phyloP scores from a whole-genome alignment of 2,113 vertebrate species.

The Clupea harengus region DNA sequence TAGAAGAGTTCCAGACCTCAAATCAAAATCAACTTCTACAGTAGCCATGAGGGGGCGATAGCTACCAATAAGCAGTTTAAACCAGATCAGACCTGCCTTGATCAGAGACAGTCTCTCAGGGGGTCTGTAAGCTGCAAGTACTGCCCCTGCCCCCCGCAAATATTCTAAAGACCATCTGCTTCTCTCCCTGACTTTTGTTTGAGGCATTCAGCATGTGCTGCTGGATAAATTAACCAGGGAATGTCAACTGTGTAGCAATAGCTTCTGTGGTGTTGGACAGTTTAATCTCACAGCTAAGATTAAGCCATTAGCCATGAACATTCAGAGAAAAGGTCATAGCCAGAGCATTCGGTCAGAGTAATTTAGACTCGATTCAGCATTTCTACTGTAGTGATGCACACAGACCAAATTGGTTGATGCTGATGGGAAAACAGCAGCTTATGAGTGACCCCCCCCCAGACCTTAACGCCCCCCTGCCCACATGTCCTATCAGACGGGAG shows the following conservation, averaged over 20 bases:
- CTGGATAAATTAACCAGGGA: not conserved
- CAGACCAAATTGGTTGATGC: not conserved
- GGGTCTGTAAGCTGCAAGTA: not conserved
- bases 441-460: not conserved
- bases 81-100: not conserved
- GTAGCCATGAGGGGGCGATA: not conserved
- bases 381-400: not conserved
- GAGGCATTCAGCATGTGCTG: not conserved
- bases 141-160: not conserved
- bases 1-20: not conserved
- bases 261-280: not conserved
- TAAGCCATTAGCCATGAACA: constrained; percentile 2
- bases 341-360: not conserved
- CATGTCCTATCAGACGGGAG: not conserved
- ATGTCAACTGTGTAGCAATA: not conserved
- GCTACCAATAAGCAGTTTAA: not conserved
- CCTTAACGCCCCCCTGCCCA: not conserved
- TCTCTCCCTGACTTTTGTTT: constrained; percentile 1
- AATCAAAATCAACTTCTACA: not conserved
- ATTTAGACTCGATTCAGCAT: not conserved
- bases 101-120: not conserved
- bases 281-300: not conserved
- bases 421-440: not conserved
- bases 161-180: not conserved
- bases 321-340: not conserved